Evolutionary conservation across 1,140 invertebrate genomes (phyloP).

Genomic region (Nasonia vitripennis): DNA sequence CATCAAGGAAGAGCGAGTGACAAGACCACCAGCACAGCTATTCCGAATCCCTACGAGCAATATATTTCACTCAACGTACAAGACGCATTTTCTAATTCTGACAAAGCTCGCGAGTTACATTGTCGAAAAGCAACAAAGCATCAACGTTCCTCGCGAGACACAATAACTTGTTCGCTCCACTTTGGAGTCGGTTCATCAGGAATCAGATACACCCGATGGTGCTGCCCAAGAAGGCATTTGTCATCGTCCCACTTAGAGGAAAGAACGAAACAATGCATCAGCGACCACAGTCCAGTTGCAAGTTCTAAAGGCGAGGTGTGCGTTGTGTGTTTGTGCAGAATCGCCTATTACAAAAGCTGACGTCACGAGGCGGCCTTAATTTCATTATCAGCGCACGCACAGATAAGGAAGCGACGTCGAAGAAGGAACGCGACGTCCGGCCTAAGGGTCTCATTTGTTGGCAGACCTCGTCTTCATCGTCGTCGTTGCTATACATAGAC

Average conservation of each 20-base stretch:
- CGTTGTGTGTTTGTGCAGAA: background rate
- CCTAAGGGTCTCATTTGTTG: background rate
- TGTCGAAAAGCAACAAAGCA: background rate
- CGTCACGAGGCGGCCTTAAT: constrained; percentile 21
- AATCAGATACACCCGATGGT: background rate
- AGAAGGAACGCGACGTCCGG: constrained; percentile 7
- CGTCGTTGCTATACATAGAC: background rate
- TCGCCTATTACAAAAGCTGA: background rate
- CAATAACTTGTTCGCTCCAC: background rate
- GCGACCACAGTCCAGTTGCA: background rate
- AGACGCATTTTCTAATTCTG: background rate
- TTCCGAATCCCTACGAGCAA: too few relatives aligned
- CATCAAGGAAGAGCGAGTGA: background rate
- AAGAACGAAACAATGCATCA: background rate
- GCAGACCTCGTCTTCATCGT: background rate
- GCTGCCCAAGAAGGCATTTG: background rate
- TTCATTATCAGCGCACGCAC: constrained; percentile 33
- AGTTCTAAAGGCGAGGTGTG: background rate
- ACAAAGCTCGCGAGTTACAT: background rate
- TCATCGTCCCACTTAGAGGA: background rate
- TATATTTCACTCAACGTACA: too few relatives aligned
- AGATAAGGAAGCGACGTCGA: background rate
- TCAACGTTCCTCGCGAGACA: background rate
- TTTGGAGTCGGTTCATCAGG: background rate
- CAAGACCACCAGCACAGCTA: background rate